Conservation (phyloP, 2,113 vertebrate genomes). For the Chloropsis cyanopogon region DNA sequence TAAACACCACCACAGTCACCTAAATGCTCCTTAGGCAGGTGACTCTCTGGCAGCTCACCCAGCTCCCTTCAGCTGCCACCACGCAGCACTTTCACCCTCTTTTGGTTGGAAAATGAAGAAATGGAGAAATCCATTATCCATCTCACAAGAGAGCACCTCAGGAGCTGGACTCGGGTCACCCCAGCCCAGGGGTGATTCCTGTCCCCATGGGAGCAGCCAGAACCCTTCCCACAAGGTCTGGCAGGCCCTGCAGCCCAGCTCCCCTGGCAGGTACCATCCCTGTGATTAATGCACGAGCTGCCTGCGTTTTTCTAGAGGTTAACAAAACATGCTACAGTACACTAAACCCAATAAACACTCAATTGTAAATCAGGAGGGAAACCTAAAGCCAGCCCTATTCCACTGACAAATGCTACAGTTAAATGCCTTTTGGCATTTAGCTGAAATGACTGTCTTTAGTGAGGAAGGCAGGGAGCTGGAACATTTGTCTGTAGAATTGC, state of each 20-base stretch:
- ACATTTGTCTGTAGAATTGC: constrained; percentile 49
- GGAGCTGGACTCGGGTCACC: neutral
- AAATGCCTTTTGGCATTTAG: constrained; percentile 29
- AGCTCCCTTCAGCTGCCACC: neutral
- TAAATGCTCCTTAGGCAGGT: neutral
- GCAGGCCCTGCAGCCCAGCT: neutral
- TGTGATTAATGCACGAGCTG: neutral
- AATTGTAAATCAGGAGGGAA: constrained; percentile 43
- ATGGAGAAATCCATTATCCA: accelerated
- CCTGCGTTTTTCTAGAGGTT: neutral
- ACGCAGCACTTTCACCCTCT: accelerated
- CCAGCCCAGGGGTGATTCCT: neutral
- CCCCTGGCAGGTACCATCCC: neutral
- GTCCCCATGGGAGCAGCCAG: neutral
- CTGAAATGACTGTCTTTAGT: constrained; percentile 37
- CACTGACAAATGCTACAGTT: constrained; percentile 38
- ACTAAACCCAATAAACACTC: constrained; percentile 53
- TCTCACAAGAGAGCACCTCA: neutral
- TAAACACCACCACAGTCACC: neutral
- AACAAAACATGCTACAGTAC: constrained; percentile 38
- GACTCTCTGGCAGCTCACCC: accelerated
- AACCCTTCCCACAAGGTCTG: accelerated
- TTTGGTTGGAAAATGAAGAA: neutral
- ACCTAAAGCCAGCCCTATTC: neutral
- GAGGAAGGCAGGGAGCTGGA: constrained; percentile 36